Base-by-base conservation (phyloP, 1,140 invertebrate species). In the Parasteatoda tepidariorum region DNA sequence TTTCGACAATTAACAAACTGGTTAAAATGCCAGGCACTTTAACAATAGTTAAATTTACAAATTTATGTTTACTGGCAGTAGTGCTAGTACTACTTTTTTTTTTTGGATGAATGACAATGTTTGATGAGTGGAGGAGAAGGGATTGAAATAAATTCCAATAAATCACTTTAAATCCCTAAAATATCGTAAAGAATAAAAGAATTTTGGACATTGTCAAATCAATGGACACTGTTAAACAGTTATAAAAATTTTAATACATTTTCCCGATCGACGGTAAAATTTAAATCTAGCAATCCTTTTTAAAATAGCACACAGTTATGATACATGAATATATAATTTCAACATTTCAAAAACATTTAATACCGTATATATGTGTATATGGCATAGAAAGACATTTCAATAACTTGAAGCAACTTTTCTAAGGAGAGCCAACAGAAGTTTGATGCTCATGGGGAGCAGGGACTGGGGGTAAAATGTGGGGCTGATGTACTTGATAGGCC, bases 11-110 rank as follows among this genome's bases (percentile, higher is more conserved):
- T 30, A 57, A 57, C n/a, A n/a, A 18, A 24, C 6, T 2, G 33
- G 31, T 33, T 59, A 75, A 48, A 75, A 61, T 41, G 9, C 57
- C 41, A 75, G 31, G 57, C 13, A 62, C 22, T 62, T 75, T 38
- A n/a, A 61, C 31, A 13, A 15, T 41, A 33, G n/a, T 57, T 38
- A 38, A 73, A 28, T 13, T 24, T 2, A 59, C n/a, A n/a, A n/a
- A n/a, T n/a, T n/a, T n/a, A n/a, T n/a, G n/a, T n/a, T n/a, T n/a
- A n/a, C n/a, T n/a, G n/a, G n/a, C n/a, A n/a, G n/a, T n/a, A n/a
- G n/a, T n/a, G n/a, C n/a, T n/a, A n/a, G n/a, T n/a, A n/a, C n/a
- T n/a, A n/a, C n/a, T n/a, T n/a, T n/a, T n/a, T n/a, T n/a, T n/a
- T n/a, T n/a, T n/a, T n/a, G 15, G 57, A 26, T 22, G 9, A 59